Evolutionary conservation across 2,888 invertebrate genomes (phyloP).

Genomic region (Mantis religiosa): DNA sequence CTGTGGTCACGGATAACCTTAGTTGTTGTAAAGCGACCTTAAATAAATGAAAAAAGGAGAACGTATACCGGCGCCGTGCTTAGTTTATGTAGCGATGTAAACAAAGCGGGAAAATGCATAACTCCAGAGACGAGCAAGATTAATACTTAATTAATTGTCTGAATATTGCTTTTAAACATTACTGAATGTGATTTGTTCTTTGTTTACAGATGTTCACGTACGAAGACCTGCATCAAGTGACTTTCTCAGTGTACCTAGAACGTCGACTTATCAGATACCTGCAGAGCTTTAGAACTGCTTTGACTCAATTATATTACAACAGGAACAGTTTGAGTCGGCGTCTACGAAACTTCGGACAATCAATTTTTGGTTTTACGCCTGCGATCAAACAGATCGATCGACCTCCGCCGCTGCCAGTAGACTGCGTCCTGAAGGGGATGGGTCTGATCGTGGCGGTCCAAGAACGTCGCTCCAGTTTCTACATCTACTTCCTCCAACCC

Average conservation of each 20-base stretch:
- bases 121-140: too few relatives aligned
- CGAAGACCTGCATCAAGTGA: constrained; percentile 50
- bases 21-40: too few relatives aligned
- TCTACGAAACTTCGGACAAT: not conserved
- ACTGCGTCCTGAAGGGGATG: constrained; percentile 45
- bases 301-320: not conserved
- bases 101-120: too few relatives aligned
- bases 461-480: constrained; percentile 53
- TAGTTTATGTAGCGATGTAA: too few relatives aligned
- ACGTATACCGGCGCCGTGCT: too few relatives aligned
- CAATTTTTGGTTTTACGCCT: not conserved
- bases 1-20: too few relatives aligned
- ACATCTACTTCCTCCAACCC: constrained; percentile 48
- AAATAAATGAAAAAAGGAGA: too few relatives aligned
- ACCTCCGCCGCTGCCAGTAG: not conserved
- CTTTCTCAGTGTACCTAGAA: constrained; percentile 53
- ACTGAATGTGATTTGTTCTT: not conserved
- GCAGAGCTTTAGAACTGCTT: constrained; percentile 15
- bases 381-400: not conserved
- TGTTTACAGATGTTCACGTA: constrained; percentile 56
- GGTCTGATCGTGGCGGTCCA: constrained; percentile 57
- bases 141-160: too few relatives aligned
- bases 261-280: constrained; percentile 54
- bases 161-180: too few relatives aligned
- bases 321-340: not conserved